Evolutionary conservation across 2,888 invertebrate species (phyloP).

Genomic region (Meandrusa payeni): DNA sequence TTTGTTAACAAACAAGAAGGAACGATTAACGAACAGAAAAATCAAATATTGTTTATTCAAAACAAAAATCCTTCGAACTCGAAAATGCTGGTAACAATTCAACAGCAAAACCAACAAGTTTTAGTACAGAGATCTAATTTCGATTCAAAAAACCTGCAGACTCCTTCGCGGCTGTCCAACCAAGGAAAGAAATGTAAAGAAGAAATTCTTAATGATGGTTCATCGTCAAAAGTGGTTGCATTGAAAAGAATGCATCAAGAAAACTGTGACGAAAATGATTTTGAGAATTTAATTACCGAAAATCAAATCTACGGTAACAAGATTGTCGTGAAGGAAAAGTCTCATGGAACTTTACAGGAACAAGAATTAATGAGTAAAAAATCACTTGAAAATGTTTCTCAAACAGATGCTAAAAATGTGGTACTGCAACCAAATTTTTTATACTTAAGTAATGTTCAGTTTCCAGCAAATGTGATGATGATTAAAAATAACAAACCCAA

Average conservation of each 20-base stretch:
- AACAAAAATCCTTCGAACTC: slow-evolving; percentile 55
- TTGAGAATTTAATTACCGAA: slow-evolving; percentile 77
- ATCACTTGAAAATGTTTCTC: slow-evolving; percentile 44
- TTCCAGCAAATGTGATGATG: slow-evolving; percentile 72
- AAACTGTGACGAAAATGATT: slow-evolving; percentile 75
- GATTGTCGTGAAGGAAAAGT: slow-evolving; percentile 80
- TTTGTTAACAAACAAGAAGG: slow-evolving; percentile 54
- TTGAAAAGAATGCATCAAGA: slow-evolving; percentile 72
- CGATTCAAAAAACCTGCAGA: slow-evolving; percentile 73
- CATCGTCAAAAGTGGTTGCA: slow-evolving; percentile 70
- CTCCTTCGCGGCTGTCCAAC: slow-evolving; percentile 71
- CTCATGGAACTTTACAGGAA: slow-evolving; percentile 63
- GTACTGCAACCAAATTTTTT: slow-evolving; percentile 69
- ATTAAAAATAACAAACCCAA: slow-evolving; percentile 60
- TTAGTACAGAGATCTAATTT: slow-evolving; percentile 59
- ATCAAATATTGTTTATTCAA: slow-evolving; percentile 65
- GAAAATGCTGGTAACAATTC: slow-evolving; percentile 66
- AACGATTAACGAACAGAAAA: slow-evolving; percentile 56
- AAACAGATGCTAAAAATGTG: slow-evolving; percentile 56
- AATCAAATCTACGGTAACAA: slow-evolving; percentile 79
- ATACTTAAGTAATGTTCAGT: slow-evolving; percentile 69
- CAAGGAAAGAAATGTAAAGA: slow-evolving; percentile 68
- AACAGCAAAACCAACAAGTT: slow-evolving; percentile 63
- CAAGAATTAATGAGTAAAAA: slow-evolving; percentile 57
- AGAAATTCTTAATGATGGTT: slow-evolving; percentile 49